Evolutionary conservation across 2,113 vertebrate genomes (phyloP), one percentile per base, ranked within the genome.

Genomic region (Trichechus manatus): DNA sequence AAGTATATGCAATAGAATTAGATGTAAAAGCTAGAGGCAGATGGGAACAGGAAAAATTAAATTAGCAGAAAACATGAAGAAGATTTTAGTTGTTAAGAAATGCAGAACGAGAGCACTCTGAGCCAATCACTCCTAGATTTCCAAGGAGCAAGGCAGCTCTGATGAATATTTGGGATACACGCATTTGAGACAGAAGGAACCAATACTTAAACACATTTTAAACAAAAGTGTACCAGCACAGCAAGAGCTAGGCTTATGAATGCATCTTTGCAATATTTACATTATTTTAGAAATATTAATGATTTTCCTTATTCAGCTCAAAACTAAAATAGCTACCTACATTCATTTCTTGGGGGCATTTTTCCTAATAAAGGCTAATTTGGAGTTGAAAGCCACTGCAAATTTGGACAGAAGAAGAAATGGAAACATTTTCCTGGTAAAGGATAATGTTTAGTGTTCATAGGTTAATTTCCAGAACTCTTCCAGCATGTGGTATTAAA

Each of bases 121-220:
- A 94, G 14, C 3, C 50, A 91, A 27, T 81, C 22, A 66, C 33
- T 75, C 36, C 7, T 75, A 27, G 39, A 83, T 86, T 95, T 79
- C 25, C 7, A 92, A 66, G 8, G 53, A 9, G 8, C 44, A 75
- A 87, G 42, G 6, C 19, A 91, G 36, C 29, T 33, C 78, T 39
- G 25, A 95, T 27, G 33, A 88, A 63, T 6, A 61, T 72, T 31
- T 74, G 27, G 3, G 14, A 66, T 63, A 80, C 53, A 59, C 1
- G 10, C 17, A 61, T 64, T 85, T 82, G 82, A 88, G 23, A 42
- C 5, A 77, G 70, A 84, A 87, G 56, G 22, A 92, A 1, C 10
- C 95, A 87, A 50, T 44, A 39, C 47, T 91, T 85, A 86, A 88
- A 61, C 10, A 94, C 29, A 44, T 72, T 88, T 92, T 85, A 68